Base-by-base conservation (phyloP, 2,888 invertebrate species). In the Formica aserva region DNA sequence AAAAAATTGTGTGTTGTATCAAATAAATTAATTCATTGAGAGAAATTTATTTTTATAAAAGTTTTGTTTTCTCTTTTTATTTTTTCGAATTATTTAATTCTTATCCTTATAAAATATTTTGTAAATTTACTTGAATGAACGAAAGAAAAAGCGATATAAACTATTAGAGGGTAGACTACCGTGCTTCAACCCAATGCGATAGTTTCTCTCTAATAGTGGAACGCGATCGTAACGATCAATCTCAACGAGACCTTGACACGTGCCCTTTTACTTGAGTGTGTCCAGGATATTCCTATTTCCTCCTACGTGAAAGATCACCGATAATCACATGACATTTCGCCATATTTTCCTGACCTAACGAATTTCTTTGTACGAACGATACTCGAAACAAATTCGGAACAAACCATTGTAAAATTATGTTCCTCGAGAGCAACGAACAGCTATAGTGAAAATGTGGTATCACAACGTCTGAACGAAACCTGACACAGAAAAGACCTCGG, bases 271-370 rank as follows among this genome's bases (percentile, higher is more conserved):
- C 29, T 77, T 26, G 66, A 66, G 41, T 55, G 29, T 55, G 29
- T 67, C n/a, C 38, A 66, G 41, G 55, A 57, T 41, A 67, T 77
- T 66, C 55, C 76, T 29, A 77, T 55, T 77, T 77, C 77, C 67
- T 77, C 41, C n/a, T 11, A 41, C 55, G 41, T n/a, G 15, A 57
- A 48, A 67, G 38, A 66, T 57, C 55, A 38, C 9, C 26, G 35
- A 77, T 57, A 45, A 55, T 65, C 32, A 52, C 32, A 52, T 52
- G n/a, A 18, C 6, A 45, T 38, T 32, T 18, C 15, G 22, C 38
- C 15, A 22, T 66, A 22, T 26, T 41, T 26, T 66, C 48, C 38
- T 35, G 41, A 41, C 57, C 29, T 29, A 57, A 76, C 52, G 18
- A 38, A 67, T 77, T 66, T n/a, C 11, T 41, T 2, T 13, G 38